Conservation (phyloP, 2,797 vertebrate genomes). For the Syngnathus rostellatus region DNA sequence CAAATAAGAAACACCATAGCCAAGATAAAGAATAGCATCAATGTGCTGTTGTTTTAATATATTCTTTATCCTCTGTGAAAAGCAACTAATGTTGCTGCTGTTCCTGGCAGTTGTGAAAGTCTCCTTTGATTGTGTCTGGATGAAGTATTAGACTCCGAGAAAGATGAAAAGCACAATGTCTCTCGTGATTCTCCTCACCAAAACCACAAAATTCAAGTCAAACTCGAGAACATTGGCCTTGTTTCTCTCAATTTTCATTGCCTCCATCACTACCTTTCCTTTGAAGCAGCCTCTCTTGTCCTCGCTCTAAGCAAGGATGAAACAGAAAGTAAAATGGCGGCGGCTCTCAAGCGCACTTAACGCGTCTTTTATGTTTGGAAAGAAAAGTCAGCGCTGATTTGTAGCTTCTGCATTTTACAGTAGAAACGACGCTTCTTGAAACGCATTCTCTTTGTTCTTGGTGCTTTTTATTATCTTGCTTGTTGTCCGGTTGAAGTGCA, state of each 20-base stretch:
- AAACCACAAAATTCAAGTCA: conserved; percentile 21
- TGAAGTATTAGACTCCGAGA: no score
- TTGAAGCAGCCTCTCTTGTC: conserved; percentile 58
- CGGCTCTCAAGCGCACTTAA: conserved; percentile 39
- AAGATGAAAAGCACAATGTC: neutral
- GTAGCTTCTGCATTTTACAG: conserved; percentile 35
- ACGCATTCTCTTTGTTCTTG: conserved; percentile 53
- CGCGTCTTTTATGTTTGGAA: conserved; percentile 43
- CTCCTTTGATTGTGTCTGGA: no score
- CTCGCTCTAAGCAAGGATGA: conserved; percentile 55
- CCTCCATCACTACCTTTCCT: conserved; percentile 60
- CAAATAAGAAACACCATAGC: no score
- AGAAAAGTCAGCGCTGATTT: conserved; percentile 39
- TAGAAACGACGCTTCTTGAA: conserved; percentile 22
- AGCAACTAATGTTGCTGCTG: neutral
- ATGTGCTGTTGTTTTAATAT: neutral
- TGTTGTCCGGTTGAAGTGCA: conserved; percentile 13
- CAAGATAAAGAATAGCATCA: no score
- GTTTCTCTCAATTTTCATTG: conserved; percentile 45
- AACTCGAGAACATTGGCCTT: conserved; percentile 46
- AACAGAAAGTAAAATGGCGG: conserved; percentile 57
- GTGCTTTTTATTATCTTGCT: neutral
- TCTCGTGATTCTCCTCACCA: neutral
- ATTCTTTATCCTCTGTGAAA: neutral
- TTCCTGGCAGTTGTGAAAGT: no score